Conservation (phyloP, 2,797 vertebrate species). For the Catharus ustulatus region DNA sequence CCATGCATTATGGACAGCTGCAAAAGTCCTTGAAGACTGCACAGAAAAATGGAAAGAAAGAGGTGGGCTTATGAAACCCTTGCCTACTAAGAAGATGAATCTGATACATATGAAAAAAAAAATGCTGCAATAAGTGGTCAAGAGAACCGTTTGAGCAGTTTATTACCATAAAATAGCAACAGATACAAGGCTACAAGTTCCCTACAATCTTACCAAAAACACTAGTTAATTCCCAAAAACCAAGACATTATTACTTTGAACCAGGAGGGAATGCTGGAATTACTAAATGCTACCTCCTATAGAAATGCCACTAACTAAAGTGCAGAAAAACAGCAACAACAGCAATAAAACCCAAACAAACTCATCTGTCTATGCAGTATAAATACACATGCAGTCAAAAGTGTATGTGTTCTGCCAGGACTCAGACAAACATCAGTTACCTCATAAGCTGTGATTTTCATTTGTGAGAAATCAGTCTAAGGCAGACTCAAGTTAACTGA, state of each 20-base stretch:
- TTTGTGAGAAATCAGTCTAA: neutral
- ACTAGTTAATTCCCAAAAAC: neutral
- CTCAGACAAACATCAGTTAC: neutral
- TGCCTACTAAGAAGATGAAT: neutral
- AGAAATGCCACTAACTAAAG: neutral
- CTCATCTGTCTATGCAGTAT: neutral
- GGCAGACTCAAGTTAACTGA: neutral
- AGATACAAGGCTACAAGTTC: neutral
- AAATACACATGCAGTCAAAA: neutral
- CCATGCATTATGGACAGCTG: neutral
- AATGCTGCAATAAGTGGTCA: neutral
- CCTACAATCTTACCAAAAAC: neutral
- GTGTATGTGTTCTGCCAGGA: neutral
- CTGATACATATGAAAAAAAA: neutral
- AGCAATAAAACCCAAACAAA: neutral
- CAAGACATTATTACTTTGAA: neutral
- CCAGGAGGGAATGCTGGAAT: neutral
- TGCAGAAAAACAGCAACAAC: neutral
- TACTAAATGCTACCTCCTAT: neutral
- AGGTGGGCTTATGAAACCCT: neutral
- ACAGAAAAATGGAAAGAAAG: neutral
- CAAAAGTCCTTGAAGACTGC: neutral
- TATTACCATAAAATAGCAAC: neutral
- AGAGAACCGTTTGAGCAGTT: neutral
- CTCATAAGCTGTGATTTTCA: neutral